These are phyloP conservation scores for Zosterops pallidus DNA, from an alignment of 2,113 vertebrate genomes.

Conservation along the genomic window DNA sequence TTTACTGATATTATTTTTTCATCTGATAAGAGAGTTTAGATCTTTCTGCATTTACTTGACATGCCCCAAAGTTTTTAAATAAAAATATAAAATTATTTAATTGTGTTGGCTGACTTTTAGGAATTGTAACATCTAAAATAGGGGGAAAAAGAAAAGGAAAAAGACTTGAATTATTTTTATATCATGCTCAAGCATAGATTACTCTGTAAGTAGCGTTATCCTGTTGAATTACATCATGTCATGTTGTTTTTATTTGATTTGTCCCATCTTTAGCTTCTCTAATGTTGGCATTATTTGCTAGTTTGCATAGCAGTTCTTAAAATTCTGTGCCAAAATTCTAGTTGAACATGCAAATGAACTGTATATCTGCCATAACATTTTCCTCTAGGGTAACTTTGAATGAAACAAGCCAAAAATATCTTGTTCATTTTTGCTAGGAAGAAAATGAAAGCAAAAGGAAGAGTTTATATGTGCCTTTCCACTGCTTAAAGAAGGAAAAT, in stretches of 20 bases:
- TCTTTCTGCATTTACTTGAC: not conserved
- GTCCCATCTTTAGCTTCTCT: not conserved
- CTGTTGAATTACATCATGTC: slow-evolving; percentile 24
- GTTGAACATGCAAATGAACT: slow-evolving; percentile 57
- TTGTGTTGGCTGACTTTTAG: not conserved
- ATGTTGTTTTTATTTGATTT: not conserved
- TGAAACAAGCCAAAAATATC: slow-evolving; percentile 47
- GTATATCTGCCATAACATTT: slow-evolving; percentile 52
- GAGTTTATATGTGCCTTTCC: not conserved
- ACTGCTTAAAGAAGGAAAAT: not conserved
- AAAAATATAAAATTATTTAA: not conserved
- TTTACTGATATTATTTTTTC: not conserved
- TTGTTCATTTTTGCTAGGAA: slow-evolving; percentile 43
- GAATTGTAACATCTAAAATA: not conserved
- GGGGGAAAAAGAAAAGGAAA: accelerated
- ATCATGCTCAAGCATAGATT: not conserved
- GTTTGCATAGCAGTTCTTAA: slow-evolving; percentile 5
- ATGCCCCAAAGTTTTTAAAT: not conserved
- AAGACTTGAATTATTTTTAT: not conserved
- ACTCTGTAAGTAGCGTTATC: not conserved
- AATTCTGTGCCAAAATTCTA: slow-evolving; percentile 48
- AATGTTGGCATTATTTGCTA: slow-evolving; percentile 23
- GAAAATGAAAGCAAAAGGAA: not conserved
- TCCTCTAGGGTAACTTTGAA: slow-evolving; percentile 49
- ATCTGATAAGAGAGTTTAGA: not conserved